Conservation (phyloP, 1,140 invertebrate species). For the Orius insidiosus region DNA sequence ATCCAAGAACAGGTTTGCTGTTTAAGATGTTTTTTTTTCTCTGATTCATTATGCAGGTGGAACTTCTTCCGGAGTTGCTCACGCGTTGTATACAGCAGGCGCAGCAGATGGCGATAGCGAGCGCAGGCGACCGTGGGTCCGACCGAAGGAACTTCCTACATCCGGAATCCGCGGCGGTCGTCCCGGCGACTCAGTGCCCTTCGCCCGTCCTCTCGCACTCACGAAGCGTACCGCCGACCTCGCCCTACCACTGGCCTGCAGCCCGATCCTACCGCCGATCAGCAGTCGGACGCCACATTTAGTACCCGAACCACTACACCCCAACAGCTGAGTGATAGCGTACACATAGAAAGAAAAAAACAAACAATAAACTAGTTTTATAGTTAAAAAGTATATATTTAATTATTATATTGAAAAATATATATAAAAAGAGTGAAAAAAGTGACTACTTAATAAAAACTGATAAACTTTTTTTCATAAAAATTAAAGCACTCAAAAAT, state of each 20-base stretch:
- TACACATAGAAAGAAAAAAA: slow-evolving; percentile 6
- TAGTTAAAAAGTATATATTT: background rate
- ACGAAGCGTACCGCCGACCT: slow-evolving; percentile 33
- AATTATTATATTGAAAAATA: background rate
- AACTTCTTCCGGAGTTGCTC: slow-evolving; percentile 64
- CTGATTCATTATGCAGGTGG: no score
- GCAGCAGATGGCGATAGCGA: slow-evolving; percentile 29
- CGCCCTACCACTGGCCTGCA: slow-evolving; percentile 48
- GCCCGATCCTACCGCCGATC: slow-evolving; percentile 49
- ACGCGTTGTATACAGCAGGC: slow-evolving; percentile 46
- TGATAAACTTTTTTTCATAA: background rate
- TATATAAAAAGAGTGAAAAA: background rate
- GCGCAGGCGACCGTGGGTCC: slow-evolving; percentile 38
- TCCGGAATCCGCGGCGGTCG: slow-evolving; percentile 42
- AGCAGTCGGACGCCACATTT: slow-evolving; percentile 50
- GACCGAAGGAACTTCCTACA: slow-evolving; percentile 67
- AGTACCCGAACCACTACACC: slow-evolving; percentile 45
- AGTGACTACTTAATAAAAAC: background rate
- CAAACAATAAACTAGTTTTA: slow-evolving; percentile 8
- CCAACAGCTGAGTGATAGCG: slow-evolving; percentile 25
- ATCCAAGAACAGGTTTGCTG: slow-evolving; percentile 42
- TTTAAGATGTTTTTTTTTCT: slow-evolving; percentile 1
- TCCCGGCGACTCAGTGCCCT: slow-evolving; percentile 21
- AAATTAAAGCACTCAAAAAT: background rate
- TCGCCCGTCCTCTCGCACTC: slow-evolving; percentile 34